These are phyloP conservation scores for Ditylenchus weischeri DNA, from an alignment of 2,888 invertebrate species.

Conservation along the genomic window DNA sequence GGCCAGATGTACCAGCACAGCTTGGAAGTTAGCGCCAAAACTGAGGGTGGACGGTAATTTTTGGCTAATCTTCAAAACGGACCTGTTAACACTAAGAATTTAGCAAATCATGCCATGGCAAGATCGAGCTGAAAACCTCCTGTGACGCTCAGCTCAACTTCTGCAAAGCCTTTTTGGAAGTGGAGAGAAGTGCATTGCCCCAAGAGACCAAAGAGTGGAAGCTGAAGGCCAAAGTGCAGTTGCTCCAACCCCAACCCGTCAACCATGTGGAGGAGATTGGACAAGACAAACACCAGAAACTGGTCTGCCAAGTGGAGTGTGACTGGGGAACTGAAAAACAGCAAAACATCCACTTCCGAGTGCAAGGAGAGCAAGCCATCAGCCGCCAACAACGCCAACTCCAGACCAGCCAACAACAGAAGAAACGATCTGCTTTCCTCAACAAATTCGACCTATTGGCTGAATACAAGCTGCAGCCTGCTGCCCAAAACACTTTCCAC, in stretches of 20 bases:
- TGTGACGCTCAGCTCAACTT: conserved; percentile 34
- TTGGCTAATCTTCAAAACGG: neutral
- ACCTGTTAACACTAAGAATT: no score
- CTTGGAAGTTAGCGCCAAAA: conserved; percentile 17
- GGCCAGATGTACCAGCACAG: conserved; percentile 19
- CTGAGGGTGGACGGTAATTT: conserved; percentile 21
- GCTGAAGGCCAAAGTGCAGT: conserved; percentile 35
- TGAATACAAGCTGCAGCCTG: conserved; percentile 37
- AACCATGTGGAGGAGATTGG: conserved; percentile 23
- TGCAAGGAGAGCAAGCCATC: conserved; percentile 31
- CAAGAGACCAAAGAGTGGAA: conserved; percentile 42
- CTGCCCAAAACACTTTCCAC: conserved; percentile 31
- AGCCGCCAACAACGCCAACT: conserved; percentile 9
- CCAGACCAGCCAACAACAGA: conserved; percentile 11
- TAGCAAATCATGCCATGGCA: conserved; percentile 16
- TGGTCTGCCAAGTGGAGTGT: conserved; percentile 21
- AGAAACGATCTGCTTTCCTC: conserved; percentile 44
- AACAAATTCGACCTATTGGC: conserved; percentile 51
- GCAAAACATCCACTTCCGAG: conserved; percentile 17
- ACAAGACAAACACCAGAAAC: conserved; percentile 20
- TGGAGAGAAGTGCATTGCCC: conserved; percentile 20
- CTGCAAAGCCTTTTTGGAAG: conserved; percentile 28
- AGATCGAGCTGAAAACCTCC: conserved; percentile 22
- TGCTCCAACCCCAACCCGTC: conserved; percentile 39
- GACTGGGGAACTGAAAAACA: conserved; percentile 28